Evolutionary conservation across 2,888 invertebrate species (phyloP).

Genomic region (Spilosoma lubricipeda): DNA sequence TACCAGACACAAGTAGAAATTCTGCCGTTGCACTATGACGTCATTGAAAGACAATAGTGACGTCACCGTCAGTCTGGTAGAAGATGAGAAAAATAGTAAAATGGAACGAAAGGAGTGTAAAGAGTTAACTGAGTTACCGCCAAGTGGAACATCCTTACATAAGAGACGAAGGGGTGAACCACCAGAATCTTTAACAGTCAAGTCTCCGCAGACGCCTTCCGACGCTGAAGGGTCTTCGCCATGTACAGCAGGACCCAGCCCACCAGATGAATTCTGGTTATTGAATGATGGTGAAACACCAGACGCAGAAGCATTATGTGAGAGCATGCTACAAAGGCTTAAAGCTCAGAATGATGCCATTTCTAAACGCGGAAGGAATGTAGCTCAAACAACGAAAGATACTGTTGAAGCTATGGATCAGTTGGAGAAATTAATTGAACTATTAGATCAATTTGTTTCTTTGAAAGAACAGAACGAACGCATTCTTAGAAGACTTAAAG

Average conservation of each 20-base stretch:
- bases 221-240: constrained; percentile 80
- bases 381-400: constrained; percentile 85
- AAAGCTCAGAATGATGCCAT: constrained; percentile 77
- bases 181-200: constrained; percentile 76
- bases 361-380: constrained; percentile 84
- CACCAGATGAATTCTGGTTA: constrained; percentile 73
- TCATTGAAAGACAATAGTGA: constrained; percentile 73
- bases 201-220: constrained; percentile 73
- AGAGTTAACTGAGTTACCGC: constrained; percentile 73
- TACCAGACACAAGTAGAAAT: constrained; percentile 61
- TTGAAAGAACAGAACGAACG: constrained; percentile 90
- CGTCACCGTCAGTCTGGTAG: constrained; percentile 60
- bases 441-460: constrained; percentile 91
- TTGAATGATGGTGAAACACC: constrained; percentile 64
- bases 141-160: constrained; percentile 78
- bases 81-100: constrained; percentile 48
- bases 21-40: constrained; percentile 67
- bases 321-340: constrained; percentile 75
- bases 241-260: constrained; percentile 73
- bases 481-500: constrained; percentile 89
- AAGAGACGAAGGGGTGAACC: constrained; percentile 79
- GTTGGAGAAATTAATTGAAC: constrained; percentile 90
- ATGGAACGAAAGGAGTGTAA: constrained; percentile 59
- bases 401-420: constrained; percentile 91
- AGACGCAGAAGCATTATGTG: constrained; percentile 74